Conservation (phyloP, 2,113 vertebrate genomes). For the Calidris pugnax region DNA sequence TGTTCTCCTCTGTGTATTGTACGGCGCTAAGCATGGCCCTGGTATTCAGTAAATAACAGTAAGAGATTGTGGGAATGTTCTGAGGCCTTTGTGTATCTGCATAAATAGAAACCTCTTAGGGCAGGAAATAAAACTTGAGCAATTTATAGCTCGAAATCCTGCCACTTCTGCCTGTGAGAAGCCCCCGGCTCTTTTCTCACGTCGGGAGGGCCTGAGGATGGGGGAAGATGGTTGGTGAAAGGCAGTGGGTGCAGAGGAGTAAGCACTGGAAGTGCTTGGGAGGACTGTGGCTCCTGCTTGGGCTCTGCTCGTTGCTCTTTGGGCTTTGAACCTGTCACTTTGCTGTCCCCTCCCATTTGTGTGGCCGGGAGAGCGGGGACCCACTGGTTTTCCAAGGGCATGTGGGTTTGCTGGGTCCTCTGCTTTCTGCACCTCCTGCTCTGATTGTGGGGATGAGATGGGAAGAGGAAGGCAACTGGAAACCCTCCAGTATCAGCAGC, state of each 20-base stretch:
- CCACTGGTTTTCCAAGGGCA: neutral
- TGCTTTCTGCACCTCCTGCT: neutral
- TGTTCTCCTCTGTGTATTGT: conserved; percentile 65
- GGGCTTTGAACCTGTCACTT: neutral
- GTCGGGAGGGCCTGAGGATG: conserved; percentile 9
- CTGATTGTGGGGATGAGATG: neutral
- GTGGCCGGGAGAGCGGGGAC: neutral
- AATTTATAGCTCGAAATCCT: conserved; percentile 63
- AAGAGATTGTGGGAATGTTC: conserved; percentile 64
- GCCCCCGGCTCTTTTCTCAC: conserved; percentile 54
- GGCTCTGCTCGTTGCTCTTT: neutral
- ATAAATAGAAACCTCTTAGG: conserved; percentile 66
- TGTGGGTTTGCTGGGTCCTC: neutral
- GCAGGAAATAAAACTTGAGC: conserved; percentile 63
- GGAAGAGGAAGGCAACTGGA: neutral
- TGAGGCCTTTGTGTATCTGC: conserved; percentile 58
- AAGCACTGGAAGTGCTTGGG: neutral
- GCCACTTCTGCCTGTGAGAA: conserved; percentile 57
- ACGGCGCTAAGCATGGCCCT: neutral
- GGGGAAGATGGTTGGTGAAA: neutral
- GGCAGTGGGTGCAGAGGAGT: neutral
- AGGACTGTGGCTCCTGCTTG: neutral
- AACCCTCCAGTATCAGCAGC: neutral
- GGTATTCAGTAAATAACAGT: conserved; percentile 60
- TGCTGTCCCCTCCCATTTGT: neutral